Percentiles rank a stretch among this genome's conserved stretches.
Conservation (phyloP, 1,140 invertebrate genomes). For the Pararge aegeria region DNA sequence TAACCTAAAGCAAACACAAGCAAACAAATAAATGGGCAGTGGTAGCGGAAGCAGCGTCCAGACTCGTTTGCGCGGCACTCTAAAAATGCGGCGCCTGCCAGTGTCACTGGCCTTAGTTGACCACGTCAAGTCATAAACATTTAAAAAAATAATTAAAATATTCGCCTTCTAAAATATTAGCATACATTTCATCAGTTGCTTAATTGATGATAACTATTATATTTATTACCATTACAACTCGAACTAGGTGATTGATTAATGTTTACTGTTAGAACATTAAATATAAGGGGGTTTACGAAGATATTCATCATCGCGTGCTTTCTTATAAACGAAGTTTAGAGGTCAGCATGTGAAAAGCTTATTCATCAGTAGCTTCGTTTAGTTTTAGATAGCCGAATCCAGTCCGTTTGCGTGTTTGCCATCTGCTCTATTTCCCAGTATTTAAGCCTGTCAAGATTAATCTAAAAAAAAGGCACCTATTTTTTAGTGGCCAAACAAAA, state of each 20-base stretch:
- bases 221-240: slow-evolving; percentile 25
- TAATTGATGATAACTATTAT: slow-evolving; percentile 29
- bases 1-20: not conserved
- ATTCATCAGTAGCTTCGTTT: no score
- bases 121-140: slow-evolving; percentile 36
- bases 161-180: slow-evolving; percentile 28
- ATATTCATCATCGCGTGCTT: no score
- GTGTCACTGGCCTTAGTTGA: slow-evolving; percentile 60
- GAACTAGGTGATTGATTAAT: slow-evolving; percentile 22
- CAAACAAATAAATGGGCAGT: slow-evolving; percentile 27
- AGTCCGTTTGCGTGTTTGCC: no score
- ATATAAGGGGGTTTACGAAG: not conserved
- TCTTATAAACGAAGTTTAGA: no score
- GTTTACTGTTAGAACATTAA: slow-evolving; percentile 11
- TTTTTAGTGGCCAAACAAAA: no score
- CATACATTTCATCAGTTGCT: slow-evolving; percentile 21
- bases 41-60: slow-evolving; percentile 31
- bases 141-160: slow-evolving; percentile 36
- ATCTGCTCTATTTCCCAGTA: no score
- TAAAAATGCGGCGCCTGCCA: slow-evolving; percentile 36
- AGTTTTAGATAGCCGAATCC: no score
- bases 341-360: no score
- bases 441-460: no score
- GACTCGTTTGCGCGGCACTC: slow-evolving; percentile 44
- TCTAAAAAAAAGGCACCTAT: no score